Percentiles rank a stretch among this genome's conserved stretches.
Evolutionary conservation across 2,113 vertebrate genomes (phyloP).

Genomic region (Spheniscus mendiculus): DNA sequence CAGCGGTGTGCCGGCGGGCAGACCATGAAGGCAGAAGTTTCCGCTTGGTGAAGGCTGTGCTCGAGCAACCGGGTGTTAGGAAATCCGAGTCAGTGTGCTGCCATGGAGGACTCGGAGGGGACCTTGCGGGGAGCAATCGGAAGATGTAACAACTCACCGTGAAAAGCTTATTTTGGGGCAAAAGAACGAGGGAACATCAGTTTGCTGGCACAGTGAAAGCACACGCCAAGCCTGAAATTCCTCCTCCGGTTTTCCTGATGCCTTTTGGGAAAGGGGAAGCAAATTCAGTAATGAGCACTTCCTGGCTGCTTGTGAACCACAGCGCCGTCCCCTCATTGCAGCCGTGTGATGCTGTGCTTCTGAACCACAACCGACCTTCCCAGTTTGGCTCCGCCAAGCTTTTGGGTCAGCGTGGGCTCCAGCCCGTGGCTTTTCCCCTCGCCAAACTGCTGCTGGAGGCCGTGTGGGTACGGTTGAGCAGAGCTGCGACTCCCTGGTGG

Average conservation of each 20-base stretch:
- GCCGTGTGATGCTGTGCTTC: too few relatives aligned
- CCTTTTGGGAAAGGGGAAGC: background rate
- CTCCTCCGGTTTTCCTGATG: background rate
- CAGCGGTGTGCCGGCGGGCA: background rate
- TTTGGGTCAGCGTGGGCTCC: background rate
- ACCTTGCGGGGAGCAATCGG: too few relatives aligned
- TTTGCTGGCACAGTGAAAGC: background rate
- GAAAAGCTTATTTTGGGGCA: background rate
- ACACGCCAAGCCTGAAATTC: background rate
- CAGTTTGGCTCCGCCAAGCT: background rate
- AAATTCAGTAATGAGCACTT: background rate
- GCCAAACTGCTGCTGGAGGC: background rate
- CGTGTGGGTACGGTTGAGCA: rapidly evolving
- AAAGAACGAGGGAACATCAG: background rate
- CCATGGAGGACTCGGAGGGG: background rate
- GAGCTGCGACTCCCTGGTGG: background rate
- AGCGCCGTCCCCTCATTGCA: too few relatives aligned
- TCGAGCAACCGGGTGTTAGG: background rate
- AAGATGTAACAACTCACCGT: background rate
- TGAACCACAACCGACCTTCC: background rate
- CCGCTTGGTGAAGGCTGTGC: background rate
- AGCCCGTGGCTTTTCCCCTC: background rate
- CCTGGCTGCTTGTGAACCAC: background rate
- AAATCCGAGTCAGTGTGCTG: background rate
- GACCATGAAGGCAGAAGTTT: rapidly evolving